A percentile compares a stretch with the other conserved stretches of the same genome.
Evolutionary conservation across 2,113 vertebrate genomes (phyloP).

Genomic region (Brachypodius melanocephalos): DNA sequence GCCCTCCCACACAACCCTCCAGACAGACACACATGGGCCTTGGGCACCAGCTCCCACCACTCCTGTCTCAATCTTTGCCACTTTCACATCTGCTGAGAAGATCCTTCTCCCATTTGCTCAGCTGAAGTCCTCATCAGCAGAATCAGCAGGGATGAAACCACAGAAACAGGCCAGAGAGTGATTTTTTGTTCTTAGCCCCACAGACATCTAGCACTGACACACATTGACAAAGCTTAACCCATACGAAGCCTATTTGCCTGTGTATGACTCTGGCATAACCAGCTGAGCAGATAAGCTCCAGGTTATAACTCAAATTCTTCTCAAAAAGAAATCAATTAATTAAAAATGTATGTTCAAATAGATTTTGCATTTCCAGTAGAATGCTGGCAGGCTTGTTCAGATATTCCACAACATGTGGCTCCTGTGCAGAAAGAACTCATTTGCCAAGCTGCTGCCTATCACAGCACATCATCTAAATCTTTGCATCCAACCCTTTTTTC

Average conservation of each 20-base stretch:
- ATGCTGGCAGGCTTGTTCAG: not conserved
- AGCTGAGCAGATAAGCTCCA: not conserved
- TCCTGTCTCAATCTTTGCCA: not conserved
- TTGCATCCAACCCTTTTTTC: not conserved
- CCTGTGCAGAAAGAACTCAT: not conserved
- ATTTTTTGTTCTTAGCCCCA: not conserved
- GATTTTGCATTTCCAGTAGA: not conserved
- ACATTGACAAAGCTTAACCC: not conserved
- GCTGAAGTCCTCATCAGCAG: not conserved
- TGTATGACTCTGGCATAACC: not conserved
- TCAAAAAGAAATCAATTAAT: not conserved
- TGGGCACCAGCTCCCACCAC: not conserved
- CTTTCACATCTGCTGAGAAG: not conserved
- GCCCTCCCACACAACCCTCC: accelerated
- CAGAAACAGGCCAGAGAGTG: not conserved
- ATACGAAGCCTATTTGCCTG: not conserved
- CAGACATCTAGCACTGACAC: not conserved
- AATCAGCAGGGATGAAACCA: not conserved
- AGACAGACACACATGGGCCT: not conserved
- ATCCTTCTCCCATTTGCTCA: not conserved
- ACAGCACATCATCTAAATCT: not conserved
- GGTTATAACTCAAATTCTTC: not conserved
- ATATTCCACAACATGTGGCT: not conserved
- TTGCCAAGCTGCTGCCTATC: not conserved
- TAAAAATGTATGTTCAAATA: not conserved